These are phyloP conservation scores for Asteroscopus sphinx DNA, from an alignment of 2,888 invertebrate species.

Conservation along the genomic window DNA sequence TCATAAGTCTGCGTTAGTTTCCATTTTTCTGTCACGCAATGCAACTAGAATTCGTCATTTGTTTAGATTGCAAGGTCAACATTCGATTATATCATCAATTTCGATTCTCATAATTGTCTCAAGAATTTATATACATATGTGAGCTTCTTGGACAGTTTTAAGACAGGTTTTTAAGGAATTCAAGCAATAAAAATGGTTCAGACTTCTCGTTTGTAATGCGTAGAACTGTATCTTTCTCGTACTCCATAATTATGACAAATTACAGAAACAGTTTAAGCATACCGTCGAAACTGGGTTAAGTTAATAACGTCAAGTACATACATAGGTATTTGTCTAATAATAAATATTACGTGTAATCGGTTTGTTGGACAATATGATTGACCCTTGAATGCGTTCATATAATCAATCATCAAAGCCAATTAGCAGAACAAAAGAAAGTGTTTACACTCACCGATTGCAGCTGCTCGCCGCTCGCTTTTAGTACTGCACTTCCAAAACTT, in stretches of 20 bases:
- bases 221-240: conserved; percentile 57
- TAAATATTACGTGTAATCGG: conserved; percentile 3
- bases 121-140: background rate
- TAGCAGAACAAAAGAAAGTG: conserved; percentile 25
- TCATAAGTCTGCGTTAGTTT: background rate
- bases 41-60: background rate
- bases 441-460: conserved; percentile 71
- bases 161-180: conserved; percentile 2
- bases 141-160: background rate
- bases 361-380: conserved; percentile 20
- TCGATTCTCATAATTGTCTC: background rate
- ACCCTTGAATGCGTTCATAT: conserved; percentile 12
- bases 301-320: conserved; percentile 48
- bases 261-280: conserved; percentile 61
- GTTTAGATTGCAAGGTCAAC: background rate
- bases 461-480: conserved; percentile 73
- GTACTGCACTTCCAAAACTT: conserved; percentile 86
- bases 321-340: conserved; percentile 22
- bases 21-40: background rate
- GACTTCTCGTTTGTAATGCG: conserved; percentile 42
- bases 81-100: background rate
- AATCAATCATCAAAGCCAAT: too few relatives aligned
- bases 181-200: conserved; percentile 53
- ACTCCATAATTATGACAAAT: conserved; percentile 66
- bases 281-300: conserved; percentile 62